These are phyloP conservation scores for Thryonomys swinderianus DNA, from an alignment of 2,113 vertebrate species.

Conservation along the genomic window DNA sequence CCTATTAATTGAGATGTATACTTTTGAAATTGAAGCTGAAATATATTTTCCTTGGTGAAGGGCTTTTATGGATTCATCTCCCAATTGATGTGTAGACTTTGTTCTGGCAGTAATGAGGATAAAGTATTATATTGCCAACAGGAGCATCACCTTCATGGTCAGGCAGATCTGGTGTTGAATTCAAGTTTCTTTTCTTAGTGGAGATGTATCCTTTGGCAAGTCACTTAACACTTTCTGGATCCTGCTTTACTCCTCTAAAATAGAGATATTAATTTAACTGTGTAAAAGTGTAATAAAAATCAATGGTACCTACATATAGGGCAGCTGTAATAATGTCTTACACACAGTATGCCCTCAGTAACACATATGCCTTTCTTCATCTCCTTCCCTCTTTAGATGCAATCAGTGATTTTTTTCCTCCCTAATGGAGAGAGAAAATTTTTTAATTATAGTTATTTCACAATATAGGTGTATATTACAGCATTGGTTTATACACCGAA, in stretches of 20 bases:
- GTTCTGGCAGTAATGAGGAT: not conserved
- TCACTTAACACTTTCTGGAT: slow-evolving; percentile 30
- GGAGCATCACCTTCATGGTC: not conserved
- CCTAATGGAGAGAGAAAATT: not conserved
- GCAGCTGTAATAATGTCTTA: not conserved
- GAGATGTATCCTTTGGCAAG: slow-evolving; percentile 26
- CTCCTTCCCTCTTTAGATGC: not conserved
- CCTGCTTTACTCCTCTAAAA: not conserved
- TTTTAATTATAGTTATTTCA: not conserved
- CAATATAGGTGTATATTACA: not conserved
- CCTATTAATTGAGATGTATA: slow-evolving; percentile 64
- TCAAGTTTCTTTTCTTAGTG: not conserved
- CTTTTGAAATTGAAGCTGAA: slow-evolving; percentile 74
- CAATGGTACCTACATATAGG: not conserved
- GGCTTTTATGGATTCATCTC: not conserved
- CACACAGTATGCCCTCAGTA: not conserved
- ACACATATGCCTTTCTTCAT: not conserved
- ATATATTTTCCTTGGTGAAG: slow-evolving; percentile 25
- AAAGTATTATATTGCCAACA: not conserved
- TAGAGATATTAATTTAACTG: not conserved
- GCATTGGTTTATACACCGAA: not conserved
- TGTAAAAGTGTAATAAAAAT: not conserved
- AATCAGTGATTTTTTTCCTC: not conserved
- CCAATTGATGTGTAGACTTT: not conserved
- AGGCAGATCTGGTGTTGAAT: not conserved